Percentiles rank a stretch among this genome's conserved stretches.
These are phyloP conservation scores for Clupea harengus DNA, from an alignment of 2,113 vertebrate species.

Conservation along the genomic window DNA sequence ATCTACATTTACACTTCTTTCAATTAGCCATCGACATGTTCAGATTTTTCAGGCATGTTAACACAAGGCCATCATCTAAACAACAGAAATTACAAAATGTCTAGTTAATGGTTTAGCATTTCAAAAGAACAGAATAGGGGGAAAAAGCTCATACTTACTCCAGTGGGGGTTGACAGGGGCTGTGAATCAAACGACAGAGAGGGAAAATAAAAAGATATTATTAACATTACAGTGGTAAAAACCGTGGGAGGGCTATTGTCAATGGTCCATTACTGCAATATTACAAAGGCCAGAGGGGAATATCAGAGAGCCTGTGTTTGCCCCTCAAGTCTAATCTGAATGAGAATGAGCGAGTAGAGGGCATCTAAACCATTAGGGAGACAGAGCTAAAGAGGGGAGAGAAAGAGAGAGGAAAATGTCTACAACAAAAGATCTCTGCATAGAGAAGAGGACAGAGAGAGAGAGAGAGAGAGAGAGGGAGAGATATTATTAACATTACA, in stretches of 20 bases:
- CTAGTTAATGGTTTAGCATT: not conserved
- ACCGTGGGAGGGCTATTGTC: slow-evolving; percentile 15
- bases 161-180: slow-evolving; percentile 76
- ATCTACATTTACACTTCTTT: not conserved
- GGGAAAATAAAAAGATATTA: slow-evolving; percentile 39
- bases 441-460: not conserved
- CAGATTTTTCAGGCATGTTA: not conserved
- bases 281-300: slow-evolving; percentile 29
- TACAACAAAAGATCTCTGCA: too few relatives aligned
- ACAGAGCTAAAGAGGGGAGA: not conserved
- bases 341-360: not conserved
- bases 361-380: slow-evolving; percentile 10
- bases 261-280: slow-evolving; percentile 35
- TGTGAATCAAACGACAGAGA: slow-evolving; percentile 53
- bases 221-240: not conserved
- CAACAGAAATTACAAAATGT: not conserved
- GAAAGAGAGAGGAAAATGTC: not conserved
- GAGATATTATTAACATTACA: not conserved
- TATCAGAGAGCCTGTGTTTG: slow-evolving; percentile 26
- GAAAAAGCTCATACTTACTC: slow-evolving; percentile 65
- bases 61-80: not conserved
- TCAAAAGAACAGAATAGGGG: not conserved
- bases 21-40: not conserved
- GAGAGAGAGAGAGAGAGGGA: not conserved
- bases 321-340: slow-evolving; percentile 33